Conservation (phyloP, 2,888 invertebrate genomes). For the Agriopis aurantiaria region DNA sequence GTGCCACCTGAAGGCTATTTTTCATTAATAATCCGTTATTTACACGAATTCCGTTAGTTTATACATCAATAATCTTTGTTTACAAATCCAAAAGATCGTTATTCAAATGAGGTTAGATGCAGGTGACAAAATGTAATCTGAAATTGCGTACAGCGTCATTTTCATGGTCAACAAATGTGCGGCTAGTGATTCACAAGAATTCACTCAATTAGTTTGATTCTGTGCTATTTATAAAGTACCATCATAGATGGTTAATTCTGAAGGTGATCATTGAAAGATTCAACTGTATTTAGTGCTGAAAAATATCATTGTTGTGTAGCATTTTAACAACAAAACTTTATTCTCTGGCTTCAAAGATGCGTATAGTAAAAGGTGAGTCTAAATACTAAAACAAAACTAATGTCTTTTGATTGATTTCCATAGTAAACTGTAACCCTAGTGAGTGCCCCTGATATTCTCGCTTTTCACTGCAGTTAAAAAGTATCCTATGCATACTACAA, state of each 20-base stretch:
- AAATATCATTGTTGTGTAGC: conserved; percentile 6
- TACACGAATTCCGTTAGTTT: conserved; percentile 24
- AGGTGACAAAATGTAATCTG: conserved; percentile 45
- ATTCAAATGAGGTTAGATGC: conserved; percentile 61
- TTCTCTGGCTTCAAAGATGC: conserved; percentile 16
- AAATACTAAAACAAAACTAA: not conserved
- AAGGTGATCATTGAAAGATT: conserved; percentile 7
- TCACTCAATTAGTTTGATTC: conserved; percentile 26
- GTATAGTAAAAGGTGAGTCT: conserved; percentile 28
- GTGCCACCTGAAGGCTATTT: conserved; percentile 47
- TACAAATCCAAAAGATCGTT: conserved; percentile 51
- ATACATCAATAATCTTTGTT: conserved; percentile 36
- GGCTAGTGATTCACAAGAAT: conserved; percentile 34
- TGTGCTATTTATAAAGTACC: conserved; percentile 16
- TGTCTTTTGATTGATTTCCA: not conserved
- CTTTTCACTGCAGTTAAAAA: not conserved
- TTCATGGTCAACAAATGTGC: conserved; percentile 33
- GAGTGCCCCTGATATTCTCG: not conserved
- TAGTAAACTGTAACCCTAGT: not conserved
- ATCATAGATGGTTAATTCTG: conserved; percentile 13
- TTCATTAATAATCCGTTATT: conserved; percentile 42
- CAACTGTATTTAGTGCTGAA: conserved; percentile 7
- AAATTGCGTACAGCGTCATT: conserved; percentile 29
- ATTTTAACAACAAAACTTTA: conserved; percentile 3
- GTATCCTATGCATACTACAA: not conserved